phyloP scores from a whole-genome alignment of 2,797 vertebrate species.

The Diplodus puntazzo region DNA sequence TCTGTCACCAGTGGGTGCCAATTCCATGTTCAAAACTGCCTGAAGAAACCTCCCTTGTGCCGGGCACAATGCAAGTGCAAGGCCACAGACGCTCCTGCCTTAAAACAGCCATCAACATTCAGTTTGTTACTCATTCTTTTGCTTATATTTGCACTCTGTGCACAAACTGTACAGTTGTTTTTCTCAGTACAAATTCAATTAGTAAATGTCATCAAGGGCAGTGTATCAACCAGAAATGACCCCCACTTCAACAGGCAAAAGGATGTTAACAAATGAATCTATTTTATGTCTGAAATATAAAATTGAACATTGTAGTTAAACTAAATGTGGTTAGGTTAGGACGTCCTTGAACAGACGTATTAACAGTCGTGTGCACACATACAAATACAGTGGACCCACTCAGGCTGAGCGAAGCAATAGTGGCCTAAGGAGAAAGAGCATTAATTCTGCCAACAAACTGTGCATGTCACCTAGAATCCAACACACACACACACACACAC shows the following conservation, averaged over 20 bases:
- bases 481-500: conserved; percentile 9
- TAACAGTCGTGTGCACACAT: neutral
- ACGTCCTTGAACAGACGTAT: neutral
- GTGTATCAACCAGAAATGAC: neutral
- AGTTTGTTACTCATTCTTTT: neutral
- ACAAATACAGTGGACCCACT: conserved; percentile 9
- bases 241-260: neutral
- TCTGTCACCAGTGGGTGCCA: too few species aligned
- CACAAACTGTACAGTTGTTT: too few species aligned
- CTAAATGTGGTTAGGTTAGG: neutral
- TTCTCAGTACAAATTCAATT: neutral
- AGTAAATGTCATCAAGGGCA: neutral
- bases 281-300: neutral
- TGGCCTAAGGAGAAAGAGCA: conserved; percentile 22
- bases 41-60: too few species aligned
- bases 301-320: neutral
- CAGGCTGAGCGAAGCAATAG: conserved; percentile 19
- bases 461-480: conserved; percentile 24
- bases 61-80: too few species aligned
- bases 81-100: too few species aligned
- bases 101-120: neutral
- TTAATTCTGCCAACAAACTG: conserved; percentile 48
- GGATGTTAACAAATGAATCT: neutral
- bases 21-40: too few species aligned
- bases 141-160: neutral